phyloP scores from a whole-genome alignment of 2,888 invertebrate genomes.

The Phaedon cochleariae region DNA sequence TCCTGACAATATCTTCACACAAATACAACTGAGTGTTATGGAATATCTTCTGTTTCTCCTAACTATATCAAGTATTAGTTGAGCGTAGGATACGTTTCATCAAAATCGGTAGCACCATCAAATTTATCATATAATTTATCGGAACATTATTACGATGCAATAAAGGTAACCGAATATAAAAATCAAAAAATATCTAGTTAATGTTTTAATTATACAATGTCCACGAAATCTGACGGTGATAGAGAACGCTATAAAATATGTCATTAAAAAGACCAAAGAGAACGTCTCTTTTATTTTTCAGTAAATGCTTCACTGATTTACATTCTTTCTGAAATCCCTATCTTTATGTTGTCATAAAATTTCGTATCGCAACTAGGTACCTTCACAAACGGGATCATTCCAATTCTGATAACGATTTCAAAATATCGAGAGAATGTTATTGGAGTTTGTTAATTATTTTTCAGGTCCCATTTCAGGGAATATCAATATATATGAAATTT shows the following conservation, averaged over 20 bases:
- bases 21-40: too few species aligned
- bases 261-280: not conserved
- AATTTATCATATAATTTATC: too few species aligned
- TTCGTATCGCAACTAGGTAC: not conserved
- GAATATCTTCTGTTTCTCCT: too few species aligned
- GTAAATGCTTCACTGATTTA: not conserved
- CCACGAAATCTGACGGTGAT: not conserved
- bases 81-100: too few species aligned
- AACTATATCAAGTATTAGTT: too few species aligned
- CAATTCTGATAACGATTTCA: not conserved
- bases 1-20: too few species aligned
- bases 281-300: not conserved
- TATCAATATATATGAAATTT: too few species aligned
- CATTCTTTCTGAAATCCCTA: not conserved
- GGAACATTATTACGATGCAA: too few species aligned
- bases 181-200: not conserved
- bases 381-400: not conserved
- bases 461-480: too few species aligned
- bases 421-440: not conserved
- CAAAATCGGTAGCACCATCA: too few species aligned
- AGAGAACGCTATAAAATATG: not conserved
- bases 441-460: too few species aligned
- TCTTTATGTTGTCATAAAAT: slow-evolving; percentile 1
- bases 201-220: not conserved
- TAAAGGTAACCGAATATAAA: not conserved